phyloP scores from a whole-genome alignment of 1,140 invertebrate species.

The Drosophila micromelanica region DNA sequence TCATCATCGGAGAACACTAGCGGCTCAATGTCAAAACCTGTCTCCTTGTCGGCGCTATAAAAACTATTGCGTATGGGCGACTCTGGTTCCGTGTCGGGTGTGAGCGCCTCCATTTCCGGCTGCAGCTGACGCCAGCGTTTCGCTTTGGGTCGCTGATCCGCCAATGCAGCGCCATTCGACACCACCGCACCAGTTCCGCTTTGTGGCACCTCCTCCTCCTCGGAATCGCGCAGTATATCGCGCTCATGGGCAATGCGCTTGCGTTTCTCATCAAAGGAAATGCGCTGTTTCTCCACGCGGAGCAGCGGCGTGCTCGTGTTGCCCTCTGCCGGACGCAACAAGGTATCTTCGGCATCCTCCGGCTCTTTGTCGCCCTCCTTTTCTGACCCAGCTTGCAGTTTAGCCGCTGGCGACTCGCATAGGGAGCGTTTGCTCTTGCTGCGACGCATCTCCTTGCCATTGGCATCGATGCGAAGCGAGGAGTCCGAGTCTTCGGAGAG shows the following conservation, averaged over 20 bases:
- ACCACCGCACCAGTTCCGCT: not conserved
- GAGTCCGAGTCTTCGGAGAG: constrained; percentile 81
- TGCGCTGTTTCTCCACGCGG: constrained; percentile 77
- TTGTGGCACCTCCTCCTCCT: constrained; percentile 63
- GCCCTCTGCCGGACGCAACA: constrained; percentile 54
- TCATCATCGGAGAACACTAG: constrained; percentile 90
- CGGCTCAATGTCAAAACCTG: constrained; percentile 86
- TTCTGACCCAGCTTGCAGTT: constrained; percentile 4
- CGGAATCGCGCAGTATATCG: constrained; percentile 77
- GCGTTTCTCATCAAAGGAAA: constrained; percentile 82
- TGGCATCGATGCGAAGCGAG: constrained; percentile 61
- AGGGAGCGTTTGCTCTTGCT: constrained; percentile 73
- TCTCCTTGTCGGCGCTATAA: constrained; percentile 88
- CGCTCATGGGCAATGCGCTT: constrained; percentile 78
- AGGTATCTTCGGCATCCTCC: constrained; percentile 27
- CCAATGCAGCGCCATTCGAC: not conserved
- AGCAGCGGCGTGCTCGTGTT: constrained; percentile 76
- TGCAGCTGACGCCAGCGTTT: constrained; percentile 68
- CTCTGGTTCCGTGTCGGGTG: constrained; percentile 55
- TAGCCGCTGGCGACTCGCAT: constrained; percentile 34
- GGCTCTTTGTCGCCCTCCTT: constrained; percentile 28
- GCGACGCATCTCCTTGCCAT: constrained; percentile 62
- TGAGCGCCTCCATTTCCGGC: constrained; percentile 53
- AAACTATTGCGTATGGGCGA: constrained; percentile 86
- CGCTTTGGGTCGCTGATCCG: constrained; percentile 14